phyloP scores from a whole-genome alignment of 2,113 vertebrate species.

The Microcebus lehilahytsara region DNA sequence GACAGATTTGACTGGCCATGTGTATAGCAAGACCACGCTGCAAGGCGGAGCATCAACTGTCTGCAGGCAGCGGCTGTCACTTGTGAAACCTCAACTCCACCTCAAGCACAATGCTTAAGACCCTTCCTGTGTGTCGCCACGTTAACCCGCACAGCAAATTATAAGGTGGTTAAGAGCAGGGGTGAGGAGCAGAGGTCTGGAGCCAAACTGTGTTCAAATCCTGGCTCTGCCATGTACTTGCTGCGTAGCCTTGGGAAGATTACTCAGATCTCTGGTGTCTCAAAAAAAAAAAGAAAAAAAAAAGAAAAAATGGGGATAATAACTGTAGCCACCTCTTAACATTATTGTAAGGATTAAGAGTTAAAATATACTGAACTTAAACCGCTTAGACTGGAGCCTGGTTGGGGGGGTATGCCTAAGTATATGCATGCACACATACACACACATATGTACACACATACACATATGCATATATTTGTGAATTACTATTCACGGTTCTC shows the following conservation, averaged over 20 bases:
- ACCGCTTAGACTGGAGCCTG: background rate
- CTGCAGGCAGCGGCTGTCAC: background rate
- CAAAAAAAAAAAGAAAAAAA: background rate
- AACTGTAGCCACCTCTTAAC: background rate
- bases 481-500: background rate
- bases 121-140: background rate
- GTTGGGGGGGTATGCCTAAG: no score
- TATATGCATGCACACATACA: background rate
- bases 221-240: background rate
- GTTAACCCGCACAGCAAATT: background rate
- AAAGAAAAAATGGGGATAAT: no score
- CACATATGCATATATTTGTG: background rate
- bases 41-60: fast-evolving
- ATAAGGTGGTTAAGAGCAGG: background rate
- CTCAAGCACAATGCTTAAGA: fast-evolving
- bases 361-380: background rate
- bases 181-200: background rate
- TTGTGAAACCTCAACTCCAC: background rate
- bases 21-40: fast-evolving
- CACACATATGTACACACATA: background rate
- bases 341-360: background rate
- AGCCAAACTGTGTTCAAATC: background rate
- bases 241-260: background rate
- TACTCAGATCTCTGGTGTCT: background rate
- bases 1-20: background rate